Base-by-base conservation (phyloP, 2,113 vertebrate genomes). In the Xenopus laevis region DNA sequence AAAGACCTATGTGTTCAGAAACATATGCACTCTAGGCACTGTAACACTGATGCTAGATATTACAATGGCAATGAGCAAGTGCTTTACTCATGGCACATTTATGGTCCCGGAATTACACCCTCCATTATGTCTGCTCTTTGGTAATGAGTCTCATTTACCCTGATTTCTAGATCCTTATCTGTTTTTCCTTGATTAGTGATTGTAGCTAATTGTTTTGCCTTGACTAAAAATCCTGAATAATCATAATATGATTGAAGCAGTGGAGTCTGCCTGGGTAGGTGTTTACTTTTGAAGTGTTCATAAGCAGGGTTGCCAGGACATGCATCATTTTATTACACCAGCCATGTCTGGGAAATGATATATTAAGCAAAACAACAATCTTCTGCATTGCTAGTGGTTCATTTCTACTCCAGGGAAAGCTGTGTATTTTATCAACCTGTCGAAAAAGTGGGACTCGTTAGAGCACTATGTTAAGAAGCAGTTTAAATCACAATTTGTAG, bases 401-500 rank as follows among this genome's bases (percentile, higher is more conserved):
- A 78, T 78, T 78, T 83, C 84, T 81, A 83, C 81, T 87, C 84
- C 76, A 59, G 64, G 77, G 83, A 85, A 84, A 77, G 45, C 72
- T 40, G 70, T 53, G 57, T 44, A 1, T 82, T 80, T 78, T 79
- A 80, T 86, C 81, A 83, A 71, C 80, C 84, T 81, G 80, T 77
- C 64, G 71, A 72, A 78, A 83, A 83, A 87, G 85, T 77, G 74
- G 76, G 74, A 59, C 80, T 78, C 71, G 71, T 84, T 82, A 81
- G 84, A 81, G 85, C 87, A 87, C 84, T 83, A 80, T 84, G 85
- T 86, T 86, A 87, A 87, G 82, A 85, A 85, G 81, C 84, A 80
- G 86, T 90, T 91, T 89, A 90, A 91, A 92, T 89, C 84, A 88
- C 87, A 87, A 90, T 85, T 86, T 85, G 86, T 86, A 89, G 81